A percentile compares a stretch with the other conserved stretches of the same genome.
phyloP scores from a whole-genome alignment of 2,113 vertebrate genomes.

The Petaurus breviceps region DNA sequence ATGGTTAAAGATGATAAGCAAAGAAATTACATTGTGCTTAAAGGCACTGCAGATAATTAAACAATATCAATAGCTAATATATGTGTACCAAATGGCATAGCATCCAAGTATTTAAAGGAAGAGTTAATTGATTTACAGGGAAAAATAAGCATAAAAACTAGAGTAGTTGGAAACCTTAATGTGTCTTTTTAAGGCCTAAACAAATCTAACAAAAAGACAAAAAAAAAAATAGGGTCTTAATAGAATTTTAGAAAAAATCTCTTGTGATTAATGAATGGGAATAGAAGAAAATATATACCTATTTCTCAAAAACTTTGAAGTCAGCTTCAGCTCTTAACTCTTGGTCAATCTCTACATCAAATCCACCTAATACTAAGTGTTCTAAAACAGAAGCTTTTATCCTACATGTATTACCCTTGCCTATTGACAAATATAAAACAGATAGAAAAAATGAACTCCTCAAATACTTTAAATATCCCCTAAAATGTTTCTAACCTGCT shows the following conservation, averaged over 20 bases:
- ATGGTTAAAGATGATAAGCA: neutral
- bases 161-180: neutral
- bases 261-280: neutral
- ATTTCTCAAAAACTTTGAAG: neutral
- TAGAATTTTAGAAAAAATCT: neutral
- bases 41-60: neutral
- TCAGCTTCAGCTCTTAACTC: neutral
- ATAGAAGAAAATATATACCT: neutral
- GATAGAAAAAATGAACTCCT: neutral
- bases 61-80: neutral
- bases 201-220: neutral
- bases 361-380: neutral
- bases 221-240: neutral
- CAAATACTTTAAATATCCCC: constrained; percentile 29
- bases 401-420: neutral
- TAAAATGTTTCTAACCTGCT: constrained; percentile 16
- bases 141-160: neutral
- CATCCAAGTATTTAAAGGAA: neutral
- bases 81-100: neutral
- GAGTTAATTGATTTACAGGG: neutral
- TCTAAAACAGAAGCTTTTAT: neutral
- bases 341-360: neutral
- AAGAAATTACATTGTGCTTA: neutral
- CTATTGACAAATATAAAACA: neutral
- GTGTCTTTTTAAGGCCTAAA: neutral